A percentile compares a stretch with the other conserved stretches of the same genome.
Evolutionary conservation across 92 coral and sea anemone species (phyloP).

Genomic region (Phenganax subtilis): DNA sequence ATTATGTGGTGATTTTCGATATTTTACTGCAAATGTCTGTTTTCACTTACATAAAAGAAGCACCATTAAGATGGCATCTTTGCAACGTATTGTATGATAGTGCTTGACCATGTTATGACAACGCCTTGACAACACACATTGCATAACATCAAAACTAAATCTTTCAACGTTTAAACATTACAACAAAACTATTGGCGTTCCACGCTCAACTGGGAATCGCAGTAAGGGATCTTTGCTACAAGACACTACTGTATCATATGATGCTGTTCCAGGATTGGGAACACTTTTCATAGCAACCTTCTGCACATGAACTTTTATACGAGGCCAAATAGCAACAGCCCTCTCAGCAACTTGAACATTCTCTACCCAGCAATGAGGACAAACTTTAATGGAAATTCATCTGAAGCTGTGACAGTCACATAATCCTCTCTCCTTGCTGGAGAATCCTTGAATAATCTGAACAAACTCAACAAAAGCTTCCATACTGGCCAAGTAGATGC

Average conservation of each 20-base stretch:
- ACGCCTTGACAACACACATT: no score
- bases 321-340: slow-evolving; percentile 51
- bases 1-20: no score
- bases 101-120: no score
- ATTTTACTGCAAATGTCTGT: no score
- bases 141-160: no score
- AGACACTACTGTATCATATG: slow-evolving; percentile 42
- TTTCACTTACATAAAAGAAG: no score
- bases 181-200: no score
- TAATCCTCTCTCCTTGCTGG: slow-evolving; percentile 57
- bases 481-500: slow-evolving; percentile 34
- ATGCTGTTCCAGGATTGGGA: slow-evolving; percentile 46
- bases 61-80: no score
- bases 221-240: slow-evolving; percentile 32
- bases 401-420: slow-evolving; percentile 41
- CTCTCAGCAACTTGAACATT: slow-evolving; percentile 50
- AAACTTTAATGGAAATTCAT: slow-evolving; percentile 46
- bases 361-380: slow-evolving; percentile 48
- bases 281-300: slow-evolving; percentile 40
- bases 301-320: slow-evolving; percentile 36
- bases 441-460: slow-evolving; percentile 46
- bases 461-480: slow-evolving; percentile 38
- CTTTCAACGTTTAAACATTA: no score
- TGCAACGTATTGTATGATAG: no score
- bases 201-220: no score